Percentiles rank a stretch among this genome's conserved stretches.
phyloP scores from a whole-genome alignment of 2,797 vertebrate species.

The Bucorvus abyssinicus region DNA sequence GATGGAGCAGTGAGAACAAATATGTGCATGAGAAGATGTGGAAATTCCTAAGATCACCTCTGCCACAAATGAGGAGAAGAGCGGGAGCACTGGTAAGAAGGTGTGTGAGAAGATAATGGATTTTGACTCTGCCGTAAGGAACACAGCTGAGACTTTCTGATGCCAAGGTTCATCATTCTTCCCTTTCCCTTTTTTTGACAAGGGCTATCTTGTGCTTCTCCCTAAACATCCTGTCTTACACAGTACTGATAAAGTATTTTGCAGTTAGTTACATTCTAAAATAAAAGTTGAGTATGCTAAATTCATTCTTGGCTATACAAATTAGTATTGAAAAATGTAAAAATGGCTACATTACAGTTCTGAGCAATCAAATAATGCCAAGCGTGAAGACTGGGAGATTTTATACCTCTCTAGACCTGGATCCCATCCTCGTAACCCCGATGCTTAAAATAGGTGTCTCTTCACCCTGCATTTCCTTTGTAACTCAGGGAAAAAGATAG shows the following conservation, averaged over 20 bases:
- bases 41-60: not conserved
- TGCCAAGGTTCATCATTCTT: not conserved
- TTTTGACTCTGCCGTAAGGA: not conserved
- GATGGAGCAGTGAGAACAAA: not conserved
- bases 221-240: not conserved
- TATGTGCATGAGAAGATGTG: not conserved
- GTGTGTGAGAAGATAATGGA: not conserved
- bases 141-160: not conserved
- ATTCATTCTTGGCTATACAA: not conserved
- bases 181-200: not conserved
- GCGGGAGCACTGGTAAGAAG: not conserved
- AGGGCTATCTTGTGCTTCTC: not conserved
- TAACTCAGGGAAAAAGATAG: not conserved
- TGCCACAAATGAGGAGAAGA: not conserved
- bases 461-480: not conserved
- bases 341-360: not conserved
- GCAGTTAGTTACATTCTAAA: not conserved
- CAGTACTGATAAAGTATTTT: not conserved
- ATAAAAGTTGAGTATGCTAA: not conserved
- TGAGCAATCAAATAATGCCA: not conserved
- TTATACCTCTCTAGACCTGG: not conserved
- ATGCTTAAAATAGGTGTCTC: not conserved
- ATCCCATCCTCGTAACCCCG: not conserved
- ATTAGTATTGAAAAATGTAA: not conserved
- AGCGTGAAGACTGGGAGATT: not conserved